A percentile compares a stretch with the other conserved stretches of the same genome.
Conservation (phyloP, 2,113 vertebrate species). For the Rhagologus leucostigma region DNA sequence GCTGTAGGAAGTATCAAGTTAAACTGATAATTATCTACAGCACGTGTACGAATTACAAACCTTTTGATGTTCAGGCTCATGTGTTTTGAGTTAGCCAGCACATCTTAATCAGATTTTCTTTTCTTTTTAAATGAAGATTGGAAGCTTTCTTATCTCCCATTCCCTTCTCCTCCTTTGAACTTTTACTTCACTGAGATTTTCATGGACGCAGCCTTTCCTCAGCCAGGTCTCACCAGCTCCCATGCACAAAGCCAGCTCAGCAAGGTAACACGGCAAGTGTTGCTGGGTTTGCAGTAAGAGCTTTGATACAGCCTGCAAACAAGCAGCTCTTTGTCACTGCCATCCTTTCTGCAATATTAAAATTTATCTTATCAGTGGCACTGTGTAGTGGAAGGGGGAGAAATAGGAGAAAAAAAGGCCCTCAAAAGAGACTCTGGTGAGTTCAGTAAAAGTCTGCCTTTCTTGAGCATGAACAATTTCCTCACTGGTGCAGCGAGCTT, state of each 20-base stretch:
- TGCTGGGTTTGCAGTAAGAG: background rate
- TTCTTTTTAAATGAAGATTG: slow-evolving; percentile 27
- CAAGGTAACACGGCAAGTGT: background rate
- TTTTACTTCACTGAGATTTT: background rate
- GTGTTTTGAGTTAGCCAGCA: slow-evolving; percentile 54
- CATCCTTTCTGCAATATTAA: background rate
- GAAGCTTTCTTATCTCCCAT: slow-evolving; percentile 44
- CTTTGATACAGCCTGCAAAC: background rate
- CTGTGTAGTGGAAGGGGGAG: background rate
- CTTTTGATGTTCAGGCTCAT: slow-evolving; percentile 58
- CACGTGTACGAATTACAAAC: slow-evolving; percentile 7
- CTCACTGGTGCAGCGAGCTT: background rate
- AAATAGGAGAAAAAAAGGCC: background rate
- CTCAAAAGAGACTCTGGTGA: background rate
- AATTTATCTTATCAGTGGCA: background rate
- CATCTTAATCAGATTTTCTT: slow-evolving; percentile 60
- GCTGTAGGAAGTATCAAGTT: slow-evolving; percentile 53
- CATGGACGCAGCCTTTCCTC: background rate
- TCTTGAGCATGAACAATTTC: background rate
- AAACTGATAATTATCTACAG: slow-evolving; percentile 66
- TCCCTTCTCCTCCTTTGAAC: slow-evolving; percentile 37
- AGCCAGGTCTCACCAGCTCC: background rate
- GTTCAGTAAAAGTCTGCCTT: background rate
- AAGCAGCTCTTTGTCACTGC: background rate
- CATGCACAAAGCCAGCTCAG: background rate